A percentile compares a stretch with the other conserved stretches of the same genome.
Evolutionary conservation across 2,888 invertebrate species (phyloP).

Genomic region (Carabus problematicus): DNA sequence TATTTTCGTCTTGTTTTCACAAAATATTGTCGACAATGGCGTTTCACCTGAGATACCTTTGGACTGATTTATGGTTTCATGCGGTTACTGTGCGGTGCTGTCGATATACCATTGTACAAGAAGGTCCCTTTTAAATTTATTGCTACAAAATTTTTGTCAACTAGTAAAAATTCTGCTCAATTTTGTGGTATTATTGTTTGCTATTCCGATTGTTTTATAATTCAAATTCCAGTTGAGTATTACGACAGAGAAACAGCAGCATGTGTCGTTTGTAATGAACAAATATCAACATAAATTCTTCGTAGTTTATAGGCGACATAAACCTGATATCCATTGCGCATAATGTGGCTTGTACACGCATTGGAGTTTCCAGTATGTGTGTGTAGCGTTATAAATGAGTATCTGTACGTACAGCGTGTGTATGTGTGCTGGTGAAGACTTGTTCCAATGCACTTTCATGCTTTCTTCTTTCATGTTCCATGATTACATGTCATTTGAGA

Average conservation of each 20-base stretch:
- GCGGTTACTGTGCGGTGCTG: neutral
- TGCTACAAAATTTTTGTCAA: neutral
- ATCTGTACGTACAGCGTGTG: neutral
- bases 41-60: constrained; percentile 14
- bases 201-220: too few relatives aligned
- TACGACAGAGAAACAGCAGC: too few relatives aligned
- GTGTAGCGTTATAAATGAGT: neutral
- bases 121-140: constrained; percentile 7
- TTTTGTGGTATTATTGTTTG: too few relatives aligned
- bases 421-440: neutral
- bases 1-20: constrained; percentile 23
- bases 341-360: neutral
- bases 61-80: too few relatives aligned
- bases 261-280: too few relatives aligned
- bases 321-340: neutral
- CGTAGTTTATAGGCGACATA: too few relatives aligned
- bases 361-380: neutral
- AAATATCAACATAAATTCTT: too few relatives aligned
- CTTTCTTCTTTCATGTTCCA: constrained; percentile 30
- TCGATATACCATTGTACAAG: constrained; percentile 8
- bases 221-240: too few relatives aligned
- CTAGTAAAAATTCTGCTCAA: too few relatives aligned
- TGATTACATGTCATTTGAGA: constrained; percentile 37
- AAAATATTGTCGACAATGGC: constrained; percentile 18
- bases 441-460: constrained; percentile 31